Conservation (phyloP, 2,888 invertebrate genomes). For the Caenorhabditis panamensis region DNA sequence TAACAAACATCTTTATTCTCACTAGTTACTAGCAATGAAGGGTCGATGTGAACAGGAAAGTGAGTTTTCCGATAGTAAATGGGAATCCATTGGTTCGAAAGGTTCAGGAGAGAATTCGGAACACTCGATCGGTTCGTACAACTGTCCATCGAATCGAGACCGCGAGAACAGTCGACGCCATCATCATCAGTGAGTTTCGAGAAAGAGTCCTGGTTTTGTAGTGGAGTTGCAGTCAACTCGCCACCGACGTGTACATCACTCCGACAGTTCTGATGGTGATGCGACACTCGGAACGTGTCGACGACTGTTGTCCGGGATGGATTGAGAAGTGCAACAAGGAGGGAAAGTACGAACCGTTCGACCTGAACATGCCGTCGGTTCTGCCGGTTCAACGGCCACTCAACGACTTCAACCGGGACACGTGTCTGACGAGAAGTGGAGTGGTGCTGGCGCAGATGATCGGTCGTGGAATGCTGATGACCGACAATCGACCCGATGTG, state of each 20-base stretch:
- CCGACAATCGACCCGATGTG: constrained; percentile 67
- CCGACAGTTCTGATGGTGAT: constrained; percentile 65
- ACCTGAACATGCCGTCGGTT: constrained; percentile 66
- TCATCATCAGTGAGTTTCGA: no score
- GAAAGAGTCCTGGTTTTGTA: no score
- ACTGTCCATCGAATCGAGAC: constrained; percentile 56
- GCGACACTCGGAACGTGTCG: constrained; percentile 70
- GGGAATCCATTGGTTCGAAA: neutral
- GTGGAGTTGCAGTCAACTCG: no score
- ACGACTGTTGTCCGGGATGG: constrained; percentile 68
- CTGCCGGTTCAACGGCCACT: constrained; percentile 69
- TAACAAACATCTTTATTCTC: no score
- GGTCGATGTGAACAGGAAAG: constrained; percentile 31
- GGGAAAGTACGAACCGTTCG: constrained; percentile 60
- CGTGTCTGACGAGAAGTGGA: constrained; percentile 71
- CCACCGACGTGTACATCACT: constrained; percentile 27
- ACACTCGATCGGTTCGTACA: constrained; percentile 59
- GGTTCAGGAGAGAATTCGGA: constrained; percentile 30
- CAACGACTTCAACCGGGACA: constrained; percentile 66
- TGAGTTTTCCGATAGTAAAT: neutral
- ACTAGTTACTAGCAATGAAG: no score
- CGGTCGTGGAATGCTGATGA: constrained; percentile 66
- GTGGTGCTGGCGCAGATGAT: constrained; percentile 69
- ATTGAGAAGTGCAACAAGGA: constrained; percentile 49
- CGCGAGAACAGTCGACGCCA: constrained; percentile 7